A percentile compares a stretch with the other conserved stretches of the same genome.
Evolutionary conservation across 1,140 invertebrate species (phyloP).

Genomic region (Matsumurasca onukii): DNA sequence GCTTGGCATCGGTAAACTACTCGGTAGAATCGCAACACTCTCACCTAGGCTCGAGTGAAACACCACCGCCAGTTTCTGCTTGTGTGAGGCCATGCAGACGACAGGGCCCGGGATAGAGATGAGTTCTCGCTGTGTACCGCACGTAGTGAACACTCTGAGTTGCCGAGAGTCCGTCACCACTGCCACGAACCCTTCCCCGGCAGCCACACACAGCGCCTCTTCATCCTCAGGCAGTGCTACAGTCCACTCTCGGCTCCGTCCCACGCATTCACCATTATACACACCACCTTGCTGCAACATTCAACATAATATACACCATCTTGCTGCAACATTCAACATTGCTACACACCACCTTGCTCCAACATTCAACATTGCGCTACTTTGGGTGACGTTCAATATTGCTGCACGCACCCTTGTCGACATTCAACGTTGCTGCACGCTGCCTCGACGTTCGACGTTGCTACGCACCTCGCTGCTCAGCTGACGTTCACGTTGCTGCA

Average conservation of each 20-base stretch:
- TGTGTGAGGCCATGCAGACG: slow-evolving; percentile 66
- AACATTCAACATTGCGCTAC: too few species aligned
- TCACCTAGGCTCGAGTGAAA: slow-evolving; percentile 69
- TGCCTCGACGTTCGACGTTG: too few species aligned
- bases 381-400: too few species aligned
- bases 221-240: slow-evolving; percentile 73
- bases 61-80: slow-evolving; percentile 70
- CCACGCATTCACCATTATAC: slow-evolving; percentile 20
- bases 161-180: slow-evolving; percentile 71
- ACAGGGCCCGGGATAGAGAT: slow-evolving; percentile 70
- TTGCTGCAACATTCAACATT: too few species aligned
- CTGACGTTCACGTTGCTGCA: too few species aligned
- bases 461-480: too few species aligned
- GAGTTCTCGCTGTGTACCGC: slow-evolving; percentile 82
- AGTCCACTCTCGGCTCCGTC: slow-evolving; percentile 80
- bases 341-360: too few species aligned
- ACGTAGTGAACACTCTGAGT: slow-evolving; percentile 79
- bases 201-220: slow-evolving; percentile 68
- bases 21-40: too few species aligned
- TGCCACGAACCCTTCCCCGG: slow-evolving; percentile 73
- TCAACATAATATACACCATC: too few species aligned
- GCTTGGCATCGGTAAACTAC: too few species aligned
- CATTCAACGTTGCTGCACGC: too few species aligned
- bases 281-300: slow-evolving; percentile 33
- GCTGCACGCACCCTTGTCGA: too few species aligned